Percentiles rank a stretch among this genome's conserved stretches.
Conservation (phyloP, 92 coral and sea anemone genomes). For the Paramuricea clavata region DNA sequence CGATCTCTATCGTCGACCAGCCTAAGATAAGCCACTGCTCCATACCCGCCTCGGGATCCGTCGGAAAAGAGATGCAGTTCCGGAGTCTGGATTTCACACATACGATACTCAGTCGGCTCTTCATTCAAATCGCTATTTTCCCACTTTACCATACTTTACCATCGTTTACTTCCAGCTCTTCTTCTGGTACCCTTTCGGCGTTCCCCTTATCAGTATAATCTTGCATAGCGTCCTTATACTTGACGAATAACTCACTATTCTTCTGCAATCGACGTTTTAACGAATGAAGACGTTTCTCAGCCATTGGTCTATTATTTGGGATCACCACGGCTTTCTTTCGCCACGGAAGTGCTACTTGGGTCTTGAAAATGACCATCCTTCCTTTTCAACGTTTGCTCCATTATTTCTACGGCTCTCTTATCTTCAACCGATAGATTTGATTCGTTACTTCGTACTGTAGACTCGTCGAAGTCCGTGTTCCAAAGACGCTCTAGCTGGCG, state of each 20-base stretch:
- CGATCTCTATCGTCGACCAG: not conserved
- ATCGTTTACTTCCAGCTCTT: constrained; percentile 33
- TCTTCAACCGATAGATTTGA: constrained; percentile 50
- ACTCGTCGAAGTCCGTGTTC: constrained; percentile 58
- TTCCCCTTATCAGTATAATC: constrained; percentile 54
- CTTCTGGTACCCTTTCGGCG: constrained; percentile 60
- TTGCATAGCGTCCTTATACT: constrained; percentile 50
- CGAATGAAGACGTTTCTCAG: constrained; percentile 48
- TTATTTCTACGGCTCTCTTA: constrained; percentile 39
- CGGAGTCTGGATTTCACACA: not conserved
- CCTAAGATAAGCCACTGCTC: not conserved
- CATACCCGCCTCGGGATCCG: constrained; percentile 12
- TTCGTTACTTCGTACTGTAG: constrained; percentile 9
- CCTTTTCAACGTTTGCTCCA: constrained; percentile 42
- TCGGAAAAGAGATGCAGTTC: constrained; percentile 20
- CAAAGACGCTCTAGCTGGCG: constrained; percentile 64
- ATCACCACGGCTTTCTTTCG: constrained; percentile 35
- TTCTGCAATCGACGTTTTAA: constrained; percentile 59
- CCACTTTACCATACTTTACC: constrained; percentile 64
- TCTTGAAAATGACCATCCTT: constrained; percentile 51
- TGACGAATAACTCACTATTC: constrained; percentile 41
- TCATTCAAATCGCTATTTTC: constrained; percentile 20
- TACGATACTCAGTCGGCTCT: constrained; percentile 52
- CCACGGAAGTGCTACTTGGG: constrained; percentile 65
- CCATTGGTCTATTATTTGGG: constrained; percentile 55